A percentile compares a stretch with the other conserved stretches of the same genome.
Evolutionary conservation across 2,113 vertebrate genomes (phyloP).

Genomic region (Neolamprologus ventralis): DNA sequence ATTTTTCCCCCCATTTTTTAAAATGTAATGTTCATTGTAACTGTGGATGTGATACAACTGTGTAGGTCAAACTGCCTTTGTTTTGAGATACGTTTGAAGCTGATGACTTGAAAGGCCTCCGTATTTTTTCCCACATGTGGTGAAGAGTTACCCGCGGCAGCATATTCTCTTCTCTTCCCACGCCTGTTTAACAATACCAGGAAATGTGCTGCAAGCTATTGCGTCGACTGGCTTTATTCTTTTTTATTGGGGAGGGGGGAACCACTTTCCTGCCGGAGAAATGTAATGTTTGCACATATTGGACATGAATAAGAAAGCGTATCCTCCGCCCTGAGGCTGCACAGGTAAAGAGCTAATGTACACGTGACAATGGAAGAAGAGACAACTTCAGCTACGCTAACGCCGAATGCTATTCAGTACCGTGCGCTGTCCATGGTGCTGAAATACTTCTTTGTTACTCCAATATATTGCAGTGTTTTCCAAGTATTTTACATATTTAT

Average conservation of each 20-base stretch:
- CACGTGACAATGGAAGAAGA: background rate
- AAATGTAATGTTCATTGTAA: background rate
- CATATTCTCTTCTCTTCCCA: constrained; percentile 1
- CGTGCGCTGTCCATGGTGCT: constrained; percentile 17
- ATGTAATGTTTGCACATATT: background rate
- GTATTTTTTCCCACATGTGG: background rate
- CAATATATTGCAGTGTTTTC: background rate
- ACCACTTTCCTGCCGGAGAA: background rate
- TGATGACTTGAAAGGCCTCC: constrained; percentile 12
- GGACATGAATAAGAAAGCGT: background rate
- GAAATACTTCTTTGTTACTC: background rate
- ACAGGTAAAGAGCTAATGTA: background rate
- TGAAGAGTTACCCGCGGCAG: background rate
- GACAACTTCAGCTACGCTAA: background rate
- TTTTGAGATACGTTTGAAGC: background rate
- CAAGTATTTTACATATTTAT: background rate
- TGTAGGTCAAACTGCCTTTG: background rate
- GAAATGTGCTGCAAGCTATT: constrained; percentile 6
- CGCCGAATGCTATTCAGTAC: background rate
- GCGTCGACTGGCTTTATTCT: background rate
- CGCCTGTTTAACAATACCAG: constrained; percentile 17
- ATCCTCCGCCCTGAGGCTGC: background rate
- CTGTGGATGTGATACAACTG: background rate
- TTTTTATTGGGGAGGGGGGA: background rate
- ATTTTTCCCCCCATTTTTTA: fast-evolving